Evolutionary conservation across 2,113 vertebrate species (phyloP).

Genomic region (Corythaixoides concolor): DNA sequence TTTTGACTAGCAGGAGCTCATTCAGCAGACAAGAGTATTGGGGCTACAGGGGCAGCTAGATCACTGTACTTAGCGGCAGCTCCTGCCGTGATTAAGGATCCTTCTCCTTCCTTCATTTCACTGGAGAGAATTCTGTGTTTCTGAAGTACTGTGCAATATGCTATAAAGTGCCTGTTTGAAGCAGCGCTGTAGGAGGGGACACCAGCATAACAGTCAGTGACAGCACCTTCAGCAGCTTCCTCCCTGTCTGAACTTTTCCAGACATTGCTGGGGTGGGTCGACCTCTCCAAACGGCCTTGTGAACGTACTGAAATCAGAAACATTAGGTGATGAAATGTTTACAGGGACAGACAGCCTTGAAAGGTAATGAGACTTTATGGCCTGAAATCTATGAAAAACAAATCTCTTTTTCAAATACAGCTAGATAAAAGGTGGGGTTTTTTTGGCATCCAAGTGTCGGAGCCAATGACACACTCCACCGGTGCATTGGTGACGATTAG

Average conservation of each 20-base stretch:
- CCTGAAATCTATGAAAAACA: neutral
- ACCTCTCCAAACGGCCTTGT: neutral
- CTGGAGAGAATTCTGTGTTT: neutral
- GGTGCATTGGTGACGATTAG: neutral
- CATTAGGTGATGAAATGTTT: neutral
- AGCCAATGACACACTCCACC: neutral
- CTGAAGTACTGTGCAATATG: neutral
- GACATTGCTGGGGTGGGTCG: fast-evolving
- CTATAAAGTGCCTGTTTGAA: neutral
- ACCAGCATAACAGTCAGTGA: neutral
- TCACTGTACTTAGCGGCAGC: neutral
- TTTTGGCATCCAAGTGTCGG: neutral
- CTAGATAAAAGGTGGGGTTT: neutral
- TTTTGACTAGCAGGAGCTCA: neutral
- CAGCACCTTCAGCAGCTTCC: neutral
- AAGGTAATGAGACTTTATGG: neutral
- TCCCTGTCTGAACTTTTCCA: neutral
- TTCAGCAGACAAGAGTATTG: neutral
- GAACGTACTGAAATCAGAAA: neutral
- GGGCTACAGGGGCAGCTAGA: neutral
- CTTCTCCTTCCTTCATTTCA: neutral
- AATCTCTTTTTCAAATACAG: neutral
- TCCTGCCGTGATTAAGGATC: neutral
- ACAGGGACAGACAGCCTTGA: neutral
- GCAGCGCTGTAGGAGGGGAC: neutral